phyloP scores from a whole-genome alignment of 2,113 vertebrate species.

The Amblyopsis rosae region DNA sequence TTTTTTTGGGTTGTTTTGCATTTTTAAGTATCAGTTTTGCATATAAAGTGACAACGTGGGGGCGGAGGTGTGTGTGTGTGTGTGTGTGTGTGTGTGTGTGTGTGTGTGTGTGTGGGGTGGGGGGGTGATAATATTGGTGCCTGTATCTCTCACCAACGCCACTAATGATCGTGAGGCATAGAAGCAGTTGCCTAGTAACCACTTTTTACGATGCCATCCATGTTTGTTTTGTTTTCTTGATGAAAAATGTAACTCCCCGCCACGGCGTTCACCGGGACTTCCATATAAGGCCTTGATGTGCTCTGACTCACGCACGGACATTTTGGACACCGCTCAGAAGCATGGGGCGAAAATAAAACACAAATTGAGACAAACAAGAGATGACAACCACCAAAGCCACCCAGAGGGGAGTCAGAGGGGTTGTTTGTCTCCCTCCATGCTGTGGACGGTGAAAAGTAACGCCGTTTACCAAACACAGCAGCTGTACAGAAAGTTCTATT shows the following conservation, averaged over 20 bases:
- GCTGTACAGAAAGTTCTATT: not conserved
- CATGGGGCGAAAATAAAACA: not conserved
- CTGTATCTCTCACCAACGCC: slow-evolving; percentile 54
- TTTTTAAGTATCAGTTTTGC: slow-evolving; percentile 7
- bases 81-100: not conserved
- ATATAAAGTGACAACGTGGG: slow-evolving; percentile 31
- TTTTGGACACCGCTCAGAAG: not conserved
- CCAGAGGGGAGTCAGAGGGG: too few relatives aligned
- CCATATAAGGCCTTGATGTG: slow-evolving; percentile 50
- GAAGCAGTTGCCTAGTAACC: slow-evolving; percentile 80
- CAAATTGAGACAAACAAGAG: not conserved
- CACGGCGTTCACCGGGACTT: slow-evolving; percentile 62
- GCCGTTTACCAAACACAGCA: slow-evolving; percentile 1
- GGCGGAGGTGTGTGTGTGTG: not conserved
- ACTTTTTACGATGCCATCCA: slow-evolving; percentile 67
- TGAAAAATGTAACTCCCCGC: slow-evolving; percentile 73
- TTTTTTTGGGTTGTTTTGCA: not conserved
- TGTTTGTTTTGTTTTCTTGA: slow-evolving; percentile 70
- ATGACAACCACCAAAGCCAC: too few relatives aligned
- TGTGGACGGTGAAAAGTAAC: slow-evolving; percentile 19
- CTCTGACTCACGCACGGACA: slow-evolving; percentile 27
- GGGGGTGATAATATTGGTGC: slow-evolving; percentile 48
- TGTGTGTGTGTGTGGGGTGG: not conserved
- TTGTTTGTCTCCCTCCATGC: too few relatives aligned
- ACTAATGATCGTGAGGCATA: slow-evolving; percentile 63